phyloP scores from a whole-genome alignment of 2,113 vertebrate genomes.

The Gallinago paraguaiae region DNA sequence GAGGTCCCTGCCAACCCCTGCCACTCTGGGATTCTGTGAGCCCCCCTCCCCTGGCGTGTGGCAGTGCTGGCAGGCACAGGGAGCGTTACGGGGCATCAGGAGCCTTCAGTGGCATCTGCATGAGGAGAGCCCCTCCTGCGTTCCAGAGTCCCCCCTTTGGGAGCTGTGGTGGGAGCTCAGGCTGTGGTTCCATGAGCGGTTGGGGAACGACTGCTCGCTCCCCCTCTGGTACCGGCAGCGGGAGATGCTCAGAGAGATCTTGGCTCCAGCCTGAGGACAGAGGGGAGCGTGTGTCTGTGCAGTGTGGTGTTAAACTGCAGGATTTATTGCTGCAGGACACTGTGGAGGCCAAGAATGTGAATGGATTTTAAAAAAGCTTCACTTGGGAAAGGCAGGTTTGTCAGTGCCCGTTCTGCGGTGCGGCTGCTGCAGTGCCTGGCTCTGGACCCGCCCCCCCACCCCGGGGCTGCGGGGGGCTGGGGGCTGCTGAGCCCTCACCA shows the following conservation, averaged over 20 bases:
- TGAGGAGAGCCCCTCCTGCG: not conserved
- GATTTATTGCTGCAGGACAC: not conserved
- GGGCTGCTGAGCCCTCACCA: rapidly evolving
- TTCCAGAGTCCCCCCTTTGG: rapidly evolving
- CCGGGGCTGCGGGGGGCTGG: not conserved
- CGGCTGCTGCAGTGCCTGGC: not conserved
- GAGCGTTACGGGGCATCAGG: rapidly evolving
- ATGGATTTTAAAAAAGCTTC: not conserved
- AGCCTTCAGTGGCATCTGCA: not conserved
- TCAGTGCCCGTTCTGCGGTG: not conserved
- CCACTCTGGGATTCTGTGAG: no score
- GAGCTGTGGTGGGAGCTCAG: not conserved
- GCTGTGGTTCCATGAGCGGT: not conserved
- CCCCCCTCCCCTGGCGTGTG: rapidly evolving
- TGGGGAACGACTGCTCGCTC: not conserved
- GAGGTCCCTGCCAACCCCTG: no score
- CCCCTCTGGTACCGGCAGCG: not conserved
- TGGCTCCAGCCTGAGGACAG: not conserved
- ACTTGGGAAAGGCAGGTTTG: not conserved
- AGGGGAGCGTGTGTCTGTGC: not conserved
- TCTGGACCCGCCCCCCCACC: rapidly evolving
- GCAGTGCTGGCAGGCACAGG: not conserved
- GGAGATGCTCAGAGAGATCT: not conserved
- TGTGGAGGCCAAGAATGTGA: not conserved
- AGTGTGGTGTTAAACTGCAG: not conserved